Evolutionary conservation across 2,113 vertebrate species (phyloP), one percentile per base, ranked within the genome.

Genomic region (Oncorhynchus gorbuscha): DNA sequence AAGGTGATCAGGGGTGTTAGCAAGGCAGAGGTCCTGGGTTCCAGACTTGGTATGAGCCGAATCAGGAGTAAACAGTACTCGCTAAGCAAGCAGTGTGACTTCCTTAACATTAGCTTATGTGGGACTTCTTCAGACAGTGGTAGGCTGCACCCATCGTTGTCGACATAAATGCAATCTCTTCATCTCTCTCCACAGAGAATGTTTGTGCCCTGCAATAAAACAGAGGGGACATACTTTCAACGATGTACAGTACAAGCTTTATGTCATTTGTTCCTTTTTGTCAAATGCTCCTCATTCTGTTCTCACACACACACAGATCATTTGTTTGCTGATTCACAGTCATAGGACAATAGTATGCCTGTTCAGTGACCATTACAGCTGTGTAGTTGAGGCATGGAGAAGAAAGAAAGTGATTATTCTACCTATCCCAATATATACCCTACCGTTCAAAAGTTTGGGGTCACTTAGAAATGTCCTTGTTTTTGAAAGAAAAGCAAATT

Each of bases 281-380:
- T 75, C 67, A 30, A 48, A 72, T 77, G 26, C 76, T 83, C 83
- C 74, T 79, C 76, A 76, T 78, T 49, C 58, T 70, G 77, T 70
- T 79, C 75, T 61, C 74, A 49, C 13, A 39, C 55, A 16, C 69
- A 81, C 79, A 76, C 72, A 72, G 74, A 77, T 74, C 81, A 79
- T 76, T 65, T 74, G 72, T 76, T 71, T 86, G 81, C 83, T 86
- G 83, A 85, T 82, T 86, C 87, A 85, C 71, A 83, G 77, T 76
- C 68, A 74, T 73, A 61, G 71, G 75, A 85, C 81, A 89, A 72
- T 75, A 66, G 76, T 39, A 72, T 72, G 76, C 74, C 84, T 87
- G 85, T 89, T 85, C 71, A 32, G 55, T 75, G 55, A 67, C 71
- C 71, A 75, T 74, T 45, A 45, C 58, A 61, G 77, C 72, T 73